Base-by-base conservation (phyloP, 2,797 vertebrate genomes). In the Podargus strigoides region DNA sequence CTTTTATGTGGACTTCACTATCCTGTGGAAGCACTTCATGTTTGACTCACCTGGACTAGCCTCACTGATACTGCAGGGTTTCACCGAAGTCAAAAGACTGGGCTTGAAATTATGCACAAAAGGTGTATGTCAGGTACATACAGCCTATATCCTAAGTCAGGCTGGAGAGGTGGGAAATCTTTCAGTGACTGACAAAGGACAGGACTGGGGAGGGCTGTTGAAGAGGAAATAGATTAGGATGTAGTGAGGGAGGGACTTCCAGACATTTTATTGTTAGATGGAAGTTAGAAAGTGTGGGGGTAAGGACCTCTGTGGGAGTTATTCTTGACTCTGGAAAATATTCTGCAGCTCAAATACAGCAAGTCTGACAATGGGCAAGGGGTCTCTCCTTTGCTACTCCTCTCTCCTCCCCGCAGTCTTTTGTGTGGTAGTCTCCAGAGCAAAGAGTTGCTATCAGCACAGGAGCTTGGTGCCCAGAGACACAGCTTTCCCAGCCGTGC, bases 151-250 rank as follows among this genome's bases (percentile, higher is more conserved):
- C 22, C 11, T 15, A 16, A 8, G 17, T 41, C 9, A 4, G 20
- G 17, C 4, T 74, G 44, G 52, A 74, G 60, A 34, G 37, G 15
- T 10, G 30, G 56, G 24, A 83, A 53, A 32, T 17, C 6, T 85
- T 12, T 8, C 11, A 9, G 34, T 42, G 75, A 4, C 39, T 41
- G 44, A 19, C 64, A 50, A 56, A 69, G 46, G 22, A n/a, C 19
- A 24, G 39, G 36, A 12, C 7, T 6, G 8, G 73, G 26, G 10
- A 70, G 17, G 18, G 7, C 49, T 70, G 34, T 15, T 52, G 46
- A 37, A 73, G 19, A 46, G 28, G 20, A 37, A 28, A 23, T 4
- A 1, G 4, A 4, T 21, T 1, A 0, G 26, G 21, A 11, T 85
- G 47, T 44, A 55, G 34, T 26, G 32, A 62, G 28, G 20, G 28